phyloP scores from a whole-genome alignment of 2,797 vertebrate genomes.

The Gobio occitaniae region DNA sequence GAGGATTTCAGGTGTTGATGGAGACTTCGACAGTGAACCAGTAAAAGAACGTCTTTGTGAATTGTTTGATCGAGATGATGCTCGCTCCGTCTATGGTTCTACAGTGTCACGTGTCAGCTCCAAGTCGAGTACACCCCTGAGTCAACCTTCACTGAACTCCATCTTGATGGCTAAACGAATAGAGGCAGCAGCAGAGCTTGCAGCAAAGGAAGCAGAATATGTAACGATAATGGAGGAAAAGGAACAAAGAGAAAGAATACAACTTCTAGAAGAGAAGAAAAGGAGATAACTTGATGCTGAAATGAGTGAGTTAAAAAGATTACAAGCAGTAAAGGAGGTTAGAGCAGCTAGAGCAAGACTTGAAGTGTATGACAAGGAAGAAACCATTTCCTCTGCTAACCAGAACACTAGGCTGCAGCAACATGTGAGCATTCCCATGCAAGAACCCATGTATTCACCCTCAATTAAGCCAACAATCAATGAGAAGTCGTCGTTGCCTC shows the following conservation, averaged over 20 bases:
- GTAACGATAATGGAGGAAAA: constrained; percentile 30
- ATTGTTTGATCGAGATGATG: neutral
- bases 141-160: constrained; percentile 35
- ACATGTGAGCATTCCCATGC: neutral
- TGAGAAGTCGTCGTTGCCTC: neutral
- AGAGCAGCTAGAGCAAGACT: constrained; percentile 41
- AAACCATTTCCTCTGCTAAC: neutral
- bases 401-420: neutral
- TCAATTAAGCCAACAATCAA: neutral
- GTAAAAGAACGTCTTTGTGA: constrained; percentile 12
- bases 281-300: constrained; percentile 44
- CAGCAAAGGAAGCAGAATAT: constrained; percentile 46
- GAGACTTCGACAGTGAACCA: constrained; percentile 27
- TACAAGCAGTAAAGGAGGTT: constrained; percentile 38
- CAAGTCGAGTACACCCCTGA: neutral
- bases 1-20: constrained; percentile 44
- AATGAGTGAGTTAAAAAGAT: constrained; percentile 27
- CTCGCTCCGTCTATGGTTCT: constrained; percentile 40
- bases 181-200: constrained; percentile 51
- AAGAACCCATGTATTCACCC: neutral
- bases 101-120: constrained; percentile 1
- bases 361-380: constrained; percentile 39
- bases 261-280: constrained; percentile 42
- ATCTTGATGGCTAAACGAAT: constrained; percentile 27
- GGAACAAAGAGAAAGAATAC: constrained; percentile 44